These are phyloP conservation scores for Pavo muticus DNA, from an alignment of 2,113 vertebrate species.

Conservation along the genomic window DNA sequence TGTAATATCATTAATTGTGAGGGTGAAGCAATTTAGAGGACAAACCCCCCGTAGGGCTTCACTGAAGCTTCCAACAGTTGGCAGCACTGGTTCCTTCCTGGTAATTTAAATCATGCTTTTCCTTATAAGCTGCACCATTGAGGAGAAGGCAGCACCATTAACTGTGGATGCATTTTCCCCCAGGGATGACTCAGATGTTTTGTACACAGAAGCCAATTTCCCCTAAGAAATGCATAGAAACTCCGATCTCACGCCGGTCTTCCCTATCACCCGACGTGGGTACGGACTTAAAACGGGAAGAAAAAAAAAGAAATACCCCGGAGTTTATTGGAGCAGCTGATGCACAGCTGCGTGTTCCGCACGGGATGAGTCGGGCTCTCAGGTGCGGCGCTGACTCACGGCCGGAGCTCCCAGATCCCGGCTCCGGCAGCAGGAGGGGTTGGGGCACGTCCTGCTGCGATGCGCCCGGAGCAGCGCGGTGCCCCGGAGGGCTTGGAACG, in stretches of 20 bases:
- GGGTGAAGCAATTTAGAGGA: background rate
- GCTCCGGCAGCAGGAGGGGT: rapidly evolving
- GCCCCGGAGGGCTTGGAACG: rapidly evolving
- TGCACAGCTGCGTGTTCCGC: rapidly evolving
- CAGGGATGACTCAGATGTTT: background rate
- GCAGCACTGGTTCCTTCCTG: background rate
- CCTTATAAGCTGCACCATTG: background rate
- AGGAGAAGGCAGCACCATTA: rapidly evolving
- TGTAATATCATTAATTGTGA: background rate
- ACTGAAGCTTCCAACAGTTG: background rate
- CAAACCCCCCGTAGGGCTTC: background rate
- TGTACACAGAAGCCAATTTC: background rate
- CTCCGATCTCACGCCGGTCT: background rate
- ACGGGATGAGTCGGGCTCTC: background rate
- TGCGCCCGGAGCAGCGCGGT: background rate
- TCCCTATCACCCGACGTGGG: background rate
- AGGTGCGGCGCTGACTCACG: background rate
- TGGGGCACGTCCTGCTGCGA: rapidly evolving
- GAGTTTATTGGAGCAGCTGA: background rate
- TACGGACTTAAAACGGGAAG: rapidly evolving
- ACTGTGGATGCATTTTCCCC: background rate
- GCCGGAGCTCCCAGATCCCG: background rate
- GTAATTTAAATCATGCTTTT: background rate
- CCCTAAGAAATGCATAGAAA: background rate
- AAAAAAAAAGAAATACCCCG: background rate